phyloP scores from a whole-genome alignment of 2,113 vertebrate genomes.

The Ciconia boyciana region DNA sequence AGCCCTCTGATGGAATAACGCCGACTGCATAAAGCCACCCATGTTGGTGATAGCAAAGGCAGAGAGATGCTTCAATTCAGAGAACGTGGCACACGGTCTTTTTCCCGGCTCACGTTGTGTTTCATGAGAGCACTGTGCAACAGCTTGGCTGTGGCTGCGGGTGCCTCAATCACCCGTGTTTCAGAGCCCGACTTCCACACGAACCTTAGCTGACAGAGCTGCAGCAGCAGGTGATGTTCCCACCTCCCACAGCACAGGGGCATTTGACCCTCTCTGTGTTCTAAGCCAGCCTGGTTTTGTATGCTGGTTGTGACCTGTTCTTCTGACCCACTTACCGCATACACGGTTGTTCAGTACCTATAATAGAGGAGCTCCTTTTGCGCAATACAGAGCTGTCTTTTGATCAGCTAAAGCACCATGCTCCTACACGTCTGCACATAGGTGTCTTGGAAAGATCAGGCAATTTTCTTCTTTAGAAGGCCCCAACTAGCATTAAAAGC shows the following conservation, averaged over 20 bases:
- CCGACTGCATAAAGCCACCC: not conserved
- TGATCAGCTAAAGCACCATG: not conserved
- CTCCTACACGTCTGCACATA: not conserved
- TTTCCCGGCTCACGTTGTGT: rapidly evolving
- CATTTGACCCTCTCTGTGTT: not conserved
- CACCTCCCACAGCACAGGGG: not conserved
- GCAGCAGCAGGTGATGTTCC: not conserved
- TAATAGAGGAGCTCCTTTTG: not conserved
- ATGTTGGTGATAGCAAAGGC: not conserved
- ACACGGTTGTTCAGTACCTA: rapidly evolving
- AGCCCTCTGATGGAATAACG: not conserved
- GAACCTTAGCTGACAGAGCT: not conserved
- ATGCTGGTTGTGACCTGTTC: not conserved
- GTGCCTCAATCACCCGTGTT: rapidly evolving
- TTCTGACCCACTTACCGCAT: not conserved
- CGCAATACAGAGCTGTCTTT: not conserved
- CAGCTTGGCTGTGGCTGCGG: rapidly evolving
- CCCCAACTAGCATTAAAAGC: not conserved
- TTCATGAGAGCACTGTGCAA: rapidly evolving
- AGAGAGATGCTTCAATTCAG: not conserved
- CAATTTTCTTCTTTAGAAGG: not conserved
- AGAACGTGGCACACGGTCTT: rapidly evolving
- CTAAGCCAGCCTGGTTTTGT: not conserved
- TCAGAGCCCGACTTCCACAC: not conserved
- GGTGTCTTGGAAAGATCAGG: not conserved